Conservation (phyloP, 2,797 vertebrate species). For the Helostoma temminkii region DNA sequence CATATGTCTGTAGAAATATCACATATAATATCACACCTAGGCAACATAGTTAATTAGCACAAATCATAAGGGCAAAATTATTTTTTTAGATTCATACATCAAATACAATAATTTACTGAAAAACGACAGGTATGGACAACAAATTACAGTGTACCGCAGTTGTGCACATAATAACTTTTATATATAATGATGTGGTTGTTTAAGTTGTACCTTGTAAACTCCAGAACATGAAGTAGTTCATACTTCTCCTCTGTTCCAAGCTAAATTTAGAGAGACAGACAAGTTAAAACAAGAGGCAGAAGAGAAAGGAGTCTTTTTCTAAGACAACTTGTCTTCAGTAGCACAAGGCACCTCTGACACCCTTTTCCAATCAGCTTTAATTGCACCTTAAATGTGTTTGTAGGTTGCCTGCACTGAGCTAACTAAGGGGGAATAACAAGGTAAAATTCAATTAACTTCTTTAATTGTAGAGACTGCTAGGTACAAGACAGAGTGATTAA, state of each 20-base stretch:
- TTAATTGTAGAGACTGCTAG: conserved; percentile 59
- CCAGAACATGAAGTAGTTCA: conserved; percentile 94
- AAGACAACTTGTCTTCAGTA: conserved; percentile 44
- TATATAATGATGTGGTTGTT: background rate
- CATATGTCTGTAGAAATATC: conserved; percentile 39
- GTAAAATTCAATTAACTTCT: conserved; percentile 72
- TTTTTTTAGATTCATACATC: background rate
- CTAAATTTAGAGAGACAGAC: conserved; percentile 76
- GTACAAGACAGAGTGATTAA: conserved; percentile 70
- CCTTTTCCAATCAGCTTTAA: conserved; percentile 61
- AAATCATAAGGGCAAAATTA: conserved; percentile 5
- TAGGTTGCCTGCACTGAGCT: conserved; percentile 52
- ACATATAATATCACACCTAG: conserved; percentile 21
- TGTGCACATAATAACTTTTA: background rate
- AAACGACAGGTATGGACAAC: background rate
- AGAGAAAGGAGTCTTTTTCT: conserved; percentile 25
- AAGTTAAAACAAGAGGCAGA: conserved; percentile 38
- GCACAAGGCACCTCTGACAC: conserved; percentile 33
- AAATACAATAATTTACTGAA: background rate
- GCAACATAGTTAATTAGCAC: conserved; percentile 23
- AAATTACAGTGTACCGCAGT: background rate
- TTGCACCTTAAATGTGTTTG: conserved; percentile 69
- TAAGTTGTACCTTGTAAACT: conserved; percentile 90
- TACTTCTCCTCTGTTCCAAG: conserved; percentile 92
- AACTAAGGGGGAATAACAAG: conserved; percentile 61